Conservation (phyloP, 2,113 vertebrate genomes). For the Crotalus viridis region DNA sequence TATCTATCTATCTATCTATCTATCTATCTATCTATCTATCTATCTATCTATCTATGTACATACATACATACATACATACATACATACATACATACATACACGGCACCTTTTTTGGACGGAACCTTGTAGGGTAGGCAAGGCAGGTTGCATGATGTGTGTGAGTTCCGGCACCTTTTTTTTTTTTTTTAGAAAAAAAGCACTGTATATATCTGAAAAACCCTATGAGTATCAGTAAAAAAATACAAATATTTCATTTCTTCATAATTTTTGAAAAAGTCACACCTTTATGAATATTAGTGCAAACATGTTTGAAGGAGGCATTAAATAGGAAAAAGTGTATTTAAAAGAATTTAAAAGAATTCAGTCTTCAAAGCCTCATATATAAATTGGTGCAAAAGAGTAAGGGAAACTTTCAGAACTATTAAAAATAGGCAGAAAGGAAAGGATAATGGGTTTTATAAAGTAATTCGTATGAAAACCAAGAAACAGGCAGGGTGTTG, state of each 20-base stretch:
- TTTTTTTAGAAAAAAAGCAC: too few species aligned
- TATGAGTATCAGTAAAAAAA: not conserved
- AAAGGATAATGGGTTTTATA: not conserved
- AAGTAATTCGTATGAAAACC: not conserved
- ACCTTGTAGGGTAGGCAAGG: too few species aligned
- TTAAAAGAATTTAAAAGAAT: not conserved
- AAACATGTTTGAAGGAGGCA: not conserved
- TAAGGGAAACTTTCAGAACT: not conserved
- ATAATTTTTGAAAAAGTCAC: not conserved
- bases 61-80: too few species aligned
- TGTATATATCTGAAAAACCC: not conserved
- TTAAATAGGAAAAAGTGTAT: not conserved
- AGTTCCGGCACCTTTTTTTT: too few species aligned
- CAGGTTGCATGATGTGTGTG: too few species aligned
- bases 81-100: too few species aligned
- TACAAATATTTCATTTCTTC: not conserved
- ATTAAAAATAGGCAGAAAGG: not conserved
- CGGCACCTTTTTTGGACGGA: too few species aligned
- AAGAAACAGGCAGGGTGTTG: not conserved
- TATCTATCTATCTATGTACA: too few species aligned
- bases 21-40: too few species aligned
- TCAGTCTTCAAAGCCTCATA: not conserved
- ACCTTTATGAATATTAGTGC: not conserved
- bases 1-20: too few species aligned
- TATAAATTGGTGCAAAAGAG: not conserved